Evolutionary conservation across 2,113 vertebrate genomes (phyloP).

Genomic region (Lasiurus cinereus): DNA sequence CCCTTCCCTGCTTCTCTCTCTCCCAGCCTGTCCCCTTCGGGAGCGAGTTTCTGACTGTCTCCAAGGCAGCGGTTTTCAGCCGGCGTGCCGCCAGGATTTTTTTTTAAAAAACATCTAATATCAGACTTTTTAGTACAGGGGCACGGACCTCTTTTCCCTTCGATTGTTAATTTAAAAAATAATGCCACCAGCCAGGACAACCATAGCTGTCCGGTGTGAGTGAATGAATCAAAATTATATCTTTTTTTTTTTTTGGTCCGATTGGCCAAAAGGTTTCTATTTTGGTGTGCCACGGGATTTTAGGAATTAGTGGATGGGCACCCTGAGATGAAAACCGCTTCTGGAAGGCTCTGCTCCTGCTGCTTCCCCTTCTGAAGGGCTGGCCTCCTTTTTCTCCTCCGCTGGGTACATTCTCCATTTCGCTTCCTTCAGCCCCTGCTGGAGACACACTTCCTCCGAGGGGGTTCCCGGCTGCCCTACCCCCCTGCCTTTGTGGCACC

Average conservation of each 20-base stretch:
- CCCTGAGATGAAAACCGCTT: background rate
- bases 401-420: slow-evolving; percentile 68
- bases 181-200: background rate
- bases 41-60: background rate
- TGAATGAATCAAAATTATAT: background rate
- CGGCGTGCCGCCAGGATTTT: background rate
- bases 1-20: background rate
- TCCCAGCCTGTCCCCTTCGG: background rate
- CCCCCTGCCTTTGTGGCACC: slow-evolving; percentile 66
- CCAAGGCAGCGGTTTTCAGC: background rate
- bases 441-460: slow-evolving; percentile 77
- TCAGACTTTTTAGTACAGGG: background rate
- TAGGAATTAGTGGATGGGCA: background rate
- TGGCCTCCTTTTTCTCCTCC: slow-evolving; percentile 58
- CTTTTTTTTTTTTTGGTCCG: background rate
- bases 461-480: slow-evolving; percentile 68
- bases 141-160: background rate
- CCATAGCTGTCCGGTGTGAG: background rate
- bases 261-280: background rate
- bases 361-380: slow-evolving; percentile 38
- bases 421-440: slow-evolving; percentile 77
- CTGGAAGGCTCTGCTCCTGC: background rate
- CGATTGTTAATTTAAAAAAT: background rate
- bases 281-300: background rate
- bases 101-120: background rate